These are phyloP conservation scores for Tympanoctomys barrerae DNA, from an alignment of 2,797 vertebrate genomes.

Conservation along the genomic window DNA sequence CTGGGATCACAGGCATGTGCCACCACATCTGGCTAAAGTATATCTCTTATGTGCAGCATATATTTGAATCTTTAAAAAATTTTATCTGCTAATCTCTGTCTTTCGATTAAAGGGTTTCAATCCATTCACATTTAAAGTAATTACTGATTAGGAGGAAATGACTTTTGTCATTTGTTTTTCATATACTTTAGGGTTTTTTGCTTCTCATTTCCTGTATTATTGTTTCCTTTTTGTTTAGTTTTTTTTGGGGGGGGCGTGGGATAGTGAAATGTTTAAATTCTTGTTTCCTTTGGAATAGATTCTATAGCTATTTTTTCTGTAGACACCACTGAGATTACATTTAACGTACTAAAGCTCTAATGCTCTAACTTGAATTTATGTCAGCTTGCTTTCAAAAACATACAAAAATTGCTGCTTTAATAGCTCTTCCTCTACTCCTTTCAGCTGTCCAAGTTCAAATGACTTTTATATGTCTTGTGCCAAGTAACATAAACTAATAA, in stretches of 20 bases:
- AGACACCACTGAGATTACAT: background rate
- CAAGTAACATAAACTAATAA: background rate
- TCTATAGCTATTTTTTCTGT: background rate
- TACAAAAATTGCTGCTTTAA: background rate
- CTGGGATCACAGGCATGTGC: background rate
- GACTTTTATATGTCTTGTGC: background rate
- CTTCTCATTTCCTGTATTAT: background rate
- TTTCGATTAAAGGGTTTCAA: background rate
- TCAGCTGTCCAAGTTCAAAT: background rate
- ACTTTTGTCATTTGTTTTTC: background rate
- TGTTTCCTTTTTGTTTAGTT: background rate
- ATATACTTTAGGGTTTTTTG: background rate
- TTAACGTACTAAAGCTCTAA: background rate
- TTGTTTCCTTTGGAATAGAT: background rate
- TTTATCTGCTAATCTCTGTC: background rate
- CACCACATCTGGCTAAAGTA: background rate
- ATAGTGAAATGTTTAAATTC: background rate
- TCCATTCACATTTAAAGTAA: background rate
- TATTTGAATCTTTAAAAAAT: background rate
- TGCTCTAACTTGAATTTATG: background rate
- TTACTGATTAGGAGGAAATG: background rate
- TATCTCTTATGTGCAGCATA: background rate
- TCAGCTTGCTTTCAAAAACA: background rate
- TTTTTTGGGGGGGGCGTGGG: background rate
- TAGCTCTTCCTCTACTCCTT: background rate